Percentiles rank a stretch among this genome's conserved stretches.
phyloP scores from a whole-genome alignment of 2,888 invertebrate genomes.

The Cantharis rufa region DNA sequence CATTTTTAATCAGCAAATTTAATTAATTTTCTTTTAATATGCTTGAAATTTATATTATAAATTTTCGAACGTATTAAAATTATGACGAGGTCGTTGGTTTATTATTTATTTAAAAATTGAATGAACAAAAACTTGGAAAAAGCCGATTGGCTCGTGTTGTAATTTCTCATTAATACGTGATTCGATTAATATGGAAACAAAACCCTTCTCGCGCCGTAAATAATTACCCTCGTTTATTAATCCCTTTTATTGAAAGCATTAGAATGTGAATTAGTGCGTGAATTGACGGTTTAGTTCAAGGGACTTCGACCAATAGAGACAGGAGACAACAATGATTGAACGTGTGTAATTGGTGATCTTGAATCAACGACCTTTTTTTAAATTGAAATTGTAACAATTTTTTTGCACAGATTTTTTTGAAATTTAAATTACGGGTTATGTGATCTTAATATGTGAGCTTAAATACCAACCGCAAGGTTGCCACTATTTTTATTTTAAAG shows the following conservation, averaged over 20 bases:
- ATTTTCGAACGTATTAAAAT: background rate
- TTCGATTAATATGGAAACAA: conserved; percentile 17
- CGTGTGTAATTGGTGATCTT: background rate
- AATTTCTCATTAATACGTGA: conserved; percentile 26
- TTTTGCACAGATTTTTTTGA: background rate
- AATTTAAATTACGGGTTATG: background rate
- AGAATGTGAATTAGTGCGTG: conserved; percentile 44
- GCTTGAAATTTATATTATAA: background rate
- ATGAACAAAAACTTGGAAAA: background rate
- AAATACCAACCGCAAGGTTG: background rate
- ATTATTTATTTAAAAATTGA: background rate
- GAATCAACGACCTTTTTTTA: background rate
- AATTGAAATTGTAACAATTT: background rate
- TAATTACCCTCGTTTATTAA: conserved; percentile 15
- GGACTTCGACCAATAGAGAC: conserved; percentile 20
- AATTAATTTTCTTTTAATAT: background rate
- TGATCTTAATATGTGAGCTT: background rate
- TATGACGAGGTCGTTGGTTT: background rate
- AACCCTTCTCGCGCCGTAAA: conserved; percentile 8
- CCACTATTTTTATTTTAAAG: background rate
- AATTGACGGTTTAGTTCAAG: conserved; percentile 41
- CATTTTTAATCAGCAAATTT: background rate
- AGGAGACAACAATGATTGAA: conserved; percentile 1
- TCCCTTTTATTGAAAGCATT: conserved; percentile 25
- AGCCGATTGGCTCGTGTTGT: background rate